Conservation (phyloP, 1,140 invertebrate species). For the Drosophila paulistorum region DNA sequence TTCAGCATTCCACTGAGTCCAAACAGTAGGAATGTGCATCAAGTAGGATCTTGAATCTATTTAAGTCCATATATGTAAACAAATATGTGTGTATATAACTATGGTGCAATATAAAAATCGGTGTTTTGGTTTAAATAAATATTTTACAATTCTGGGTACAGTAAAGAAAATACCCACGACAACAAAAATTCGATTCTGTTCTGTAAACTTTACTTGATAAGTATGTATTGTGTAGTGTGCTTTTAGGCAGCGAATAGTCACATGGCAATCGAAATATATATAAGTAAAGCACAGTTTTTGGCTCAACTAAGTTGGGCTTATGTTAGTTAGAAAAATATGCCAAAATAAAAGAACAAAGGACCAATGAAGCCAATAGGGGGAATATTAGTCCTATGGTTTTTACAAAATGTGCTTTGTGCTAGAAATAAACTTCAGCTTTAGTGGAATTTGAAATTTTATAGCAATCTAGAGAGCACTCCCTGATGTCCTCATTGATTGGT, state of each 20-base stretch:
- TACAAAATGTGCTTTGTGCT: no score
- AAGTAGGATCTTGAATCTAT: not conserved
- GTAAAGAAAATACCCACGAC: not conserved
- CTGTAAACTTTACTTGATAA: not conserved
- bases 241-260: not conserved
- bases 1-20: constrained; percentile 36
- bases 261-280: no score
- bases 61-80: not conserved
- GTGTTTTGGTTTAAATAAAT: constrained; percentile 14
- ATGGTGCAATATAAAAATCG: not conserved
- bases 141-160: not conserved
- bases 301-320: not conserved
- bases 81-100: constrained; percentile 3
- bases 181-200: not conserved
- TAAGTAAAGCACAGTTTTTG: constrained; percentile 15
- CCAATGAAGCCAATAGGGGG: no score
- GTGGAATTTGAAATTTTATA: no score
- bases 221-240: not conserved
- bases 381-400: no score
- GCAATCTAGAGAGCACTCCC: no score
- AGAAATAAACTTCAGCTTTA: no score
- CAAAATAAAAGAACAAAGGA: not conserved
- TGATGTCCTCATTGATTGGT: no score
- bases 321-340: no score
- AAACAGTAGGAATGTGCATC: constrained; percentile 13